phyloP scores from a whole-genome alignment of 2,113 vertebrate genomes.

The Salvelinus namaycush region DNA sequence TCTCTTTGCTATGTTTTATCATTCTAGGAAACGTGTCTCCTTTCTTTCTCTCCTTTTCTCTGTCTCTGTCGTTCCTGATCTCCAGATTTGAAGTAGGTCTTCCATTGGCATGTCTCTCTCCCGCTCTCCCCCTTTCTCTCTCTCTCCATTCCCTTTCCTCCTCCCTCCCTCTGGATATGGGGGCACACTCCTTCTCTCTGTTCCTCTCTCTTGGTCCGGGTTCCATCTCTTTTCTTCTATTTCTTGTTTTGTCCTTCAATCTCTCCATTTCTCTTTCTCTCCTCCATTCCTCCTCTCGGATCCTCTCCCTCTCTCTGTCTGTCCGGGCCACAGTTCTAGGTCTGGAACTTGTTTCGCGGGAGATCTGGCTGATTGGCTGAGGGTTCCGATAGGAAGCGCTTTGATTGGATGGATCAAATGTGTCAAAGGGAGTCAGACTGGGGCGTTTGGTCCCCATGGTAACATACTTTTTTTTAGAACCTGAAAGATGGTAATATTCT shows the following conservation, averaged over 20 bases:
- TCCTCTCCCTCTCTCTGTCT: constrained; percentile 47
- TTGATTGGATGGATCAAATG: constrained; percentile 40
- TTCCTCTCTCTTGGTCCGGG: constrained; percentile 12
- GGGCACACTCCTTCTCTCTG: constrained; percentile 35
- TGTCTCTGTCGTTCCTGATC: constrained; percentile 17
- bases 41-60: constrained; percentile 41
- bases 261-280: constrained; percentile 51
- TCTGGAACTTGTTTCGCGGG: constrained; percentile 60
- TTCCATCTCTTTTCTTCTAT: constrained; percentile 42
- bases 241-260: constrained; percentile 45
- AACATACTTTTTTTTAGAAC: constrained; percentile 63
- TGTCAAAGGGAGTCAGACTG: constrained; percentile 57
- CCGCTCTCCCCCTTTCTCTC: constrained; percentile 40
- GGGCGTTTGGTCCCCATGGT: constrained; percentile 70
- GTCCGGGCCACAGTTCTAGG: constrained; percentile 37
- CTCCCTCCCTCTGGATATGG: constrained; percentile 36
- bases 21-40: constrained; percentile 71
- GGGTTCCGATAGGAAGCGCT: constrained; percentile 54
- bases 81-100: constrained; percentile 31
- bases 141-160: constrained; percentile 45
- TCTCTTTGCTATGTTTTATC: constrained; percentile 40
- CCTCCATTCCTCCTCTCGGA: constrained; percentile 47
- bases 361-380: constrained; percentile 56
- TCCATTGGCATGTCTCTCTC: constrained; percentile 40
- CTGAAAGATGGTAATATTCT: constrained; percentile 34